Percentiles rank a stretch among this genome's conserved stretches.
These are phyloP conservation scores for Metopolophium dirhodum DNA, from an alignment of 1,140 invertebrate genomes.

Conservation along the genomic window DNA sequence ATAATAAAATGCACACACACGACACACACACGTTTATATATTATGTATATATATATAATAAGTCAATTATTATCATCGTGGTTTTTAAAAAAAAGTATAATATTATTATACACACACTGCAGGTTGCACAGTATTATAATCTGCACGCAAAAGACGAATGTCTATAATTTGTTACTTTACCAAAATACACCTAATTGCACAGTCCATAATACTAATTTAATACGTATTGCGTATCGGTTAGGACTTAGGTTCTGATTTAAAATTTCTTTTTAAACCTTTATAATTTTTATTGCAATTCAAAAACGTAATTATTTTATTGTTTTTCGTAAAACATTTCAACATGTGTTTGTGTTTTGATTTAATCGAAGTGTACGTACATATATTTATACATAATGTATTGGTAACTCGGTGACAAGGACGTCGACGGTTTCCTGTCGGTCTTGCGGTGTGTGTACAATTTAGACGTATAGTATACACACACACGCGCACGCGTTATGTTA, in stretches of 20 bases:
- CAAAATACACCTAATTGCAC: background rate
- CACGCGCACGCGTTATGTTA: background rate
- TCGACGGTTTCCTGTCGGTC: background rate
- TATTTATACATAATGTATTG: background rate
- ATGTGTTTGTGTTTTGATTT: background rate
- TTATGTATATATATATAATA: background rate
- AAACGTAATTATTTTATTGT: background rate
- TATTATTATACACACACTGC: too few relatives aligned
- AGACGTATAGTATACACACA: background rate
- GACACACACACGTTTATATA: background rate
- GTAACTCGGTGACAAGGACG: slow-evolving; percentile 7
- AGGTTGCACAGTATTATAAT: background rate
- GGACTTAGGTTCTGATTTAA: background rate
- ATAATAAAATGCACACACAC: background rate
- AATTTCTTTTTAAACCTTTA: background rate
- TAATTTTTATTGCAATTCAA: background rate
- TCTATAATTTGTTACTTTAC: background rate
- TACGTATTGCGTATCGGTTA: too few relatives aligned
- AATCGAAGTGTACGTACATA: too few relatives aligned
- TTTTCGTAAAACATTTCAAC: background rate
- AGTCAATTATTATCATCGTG: background rate
- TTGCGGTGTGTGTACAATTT: background rate
- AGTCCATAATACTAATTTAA: background rate
- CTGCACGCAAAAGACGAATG: background rate
- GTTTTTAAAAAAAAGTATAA: background rate